Evolutionary conservation across 2,113 vertebrate species (phyloP), one percentile per base, ranked within the genome.

Genomic region (Sinocyclocheilus rhinocerous): DNA sequence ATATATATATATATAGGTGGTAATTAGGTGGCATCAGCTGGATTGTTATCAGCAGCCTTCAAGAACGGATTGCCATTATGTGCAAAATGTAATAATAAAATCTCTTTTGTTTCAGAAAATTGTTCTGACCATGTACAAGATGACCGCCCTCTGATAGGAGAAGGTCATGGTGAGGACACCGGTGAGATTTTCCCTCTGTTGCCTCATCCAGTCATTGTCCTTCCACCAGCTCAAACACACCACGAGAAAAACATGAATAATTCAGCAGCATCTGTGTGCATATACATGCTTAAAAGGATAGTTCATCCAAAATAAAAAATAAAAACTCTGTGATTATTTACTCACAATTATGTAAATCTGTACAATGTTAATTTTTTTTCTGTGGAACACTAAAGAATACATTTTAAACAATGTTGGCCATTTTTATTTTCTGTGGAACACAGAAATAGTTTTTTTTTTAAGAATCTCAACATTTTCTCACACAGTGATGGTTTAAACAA

Each of bases 151-250:
- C 48, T 29, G 45, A 52, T 29, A 36, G 16, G 24, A 59, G 29
- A 78, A 57, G 52, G 76, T 78, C 76, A 59, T 29, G 18, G 18
- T 57, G 52, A 59, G 76, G 76, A 78, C 70, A 39, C 70, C 22
- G 4, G 2, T 73, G 52, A 39, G 52, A 59, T 48, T 52, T 79
- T 3, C 16, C 52, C 52, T 59, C 52, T 36, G 29, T 52, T 79
- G 48, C 76, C 29, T 55, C 26, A 79, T 57, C 52, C 48, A 59
- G 50, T 22, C 52, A 59, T 18, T 57, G 16, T 57, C 52, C 48
- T 9, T 29, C 26, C 48, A 77, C 75, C 50, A 42, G 42, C 8
- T 8, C 42, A 42, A 42, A 42, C 42, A 8, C 8, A 42, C 42
- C 42, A 78, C 7, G 7, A 77, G 50, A 55, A 29, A 24, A 55